phyloP scores from a whole-genome alignment of 2,113 vertebrate genomes.

The Corvus hawaiiensis region DNA sequence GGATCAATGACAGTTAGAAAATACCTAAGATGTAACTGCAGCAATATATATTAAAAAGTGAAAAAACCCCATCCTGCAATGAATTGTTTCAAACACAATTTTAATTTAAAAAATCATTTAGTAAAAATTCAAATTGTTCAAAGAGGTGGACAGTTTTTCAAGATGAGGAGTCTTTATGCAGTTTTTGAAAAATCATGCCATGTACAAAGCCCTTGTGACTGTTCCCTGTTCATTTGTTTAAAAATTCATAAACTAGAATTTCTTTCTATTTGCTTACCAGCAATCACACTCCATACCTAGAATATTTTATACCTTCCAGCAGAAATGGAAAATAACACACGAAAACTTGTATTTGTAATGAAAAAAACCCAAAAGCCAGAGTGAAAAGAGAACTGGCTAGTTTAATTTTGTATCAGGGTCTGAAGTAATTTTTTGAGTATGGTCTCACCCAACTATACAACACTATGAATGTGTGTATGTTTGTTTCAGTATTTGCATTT shows the following conservation, averaged over 20 bases:
- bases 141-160: not conserved
- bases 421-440: not conserved
- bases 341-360: not conserved
- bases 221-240: not conserved
- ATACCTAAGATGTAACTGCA: not conserved
- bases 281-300: not conserved
- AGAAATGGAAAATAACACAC: not conserved
- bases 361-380: not conserved
- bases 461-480: not conserved
- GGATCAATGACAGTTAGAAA: not conserved
- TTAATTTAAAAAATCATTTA: not conserved
- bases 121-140: not conserved
- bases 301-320: not conserved
- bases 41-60: not conserved
- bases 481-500: not conserved
- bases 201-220: not conserved
- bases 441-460: fast-evolving
- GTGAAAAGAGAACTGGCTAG: not conserved
- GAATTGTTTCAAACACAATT: not conserved
- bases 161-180: not conserved
- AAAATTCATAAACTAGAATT: constrained; percentile 26
- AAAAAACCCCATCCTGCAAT: not conserved
- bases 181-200: not conserved
- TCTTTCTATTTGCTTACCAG: not conserved
- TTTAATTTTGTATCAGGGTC: not conserved